Evolutionary conservation across 2,888 invertebrate species (phyloP), one percentile per base, ranked within the genome.

Genomic region (Gisinianus flammeolus): DNA sequence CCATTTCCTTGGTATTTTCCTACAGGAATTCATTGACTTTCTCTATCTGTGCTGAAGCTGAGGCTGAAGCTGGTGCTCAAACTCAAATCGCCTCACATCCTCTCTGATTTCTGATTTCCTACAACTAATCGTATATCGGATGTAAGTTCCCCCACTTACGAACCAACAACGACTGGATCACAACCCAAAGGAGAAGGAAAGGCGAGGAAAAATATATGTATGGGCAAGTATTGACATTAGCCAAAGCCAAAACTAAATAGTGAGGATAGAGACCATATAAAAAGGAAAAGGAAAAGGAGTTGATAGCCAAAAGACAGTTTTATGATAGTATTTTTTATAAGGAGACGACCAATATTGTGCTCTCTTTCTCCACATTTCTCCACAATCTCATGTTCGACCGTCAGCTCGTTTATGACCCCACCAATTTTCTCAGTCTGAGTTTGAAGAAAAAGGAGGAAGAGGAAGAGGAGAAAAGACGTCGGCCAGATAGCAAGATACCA

Each of bases 231-330:
- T n/a, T n/a, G n/a, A n/a, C n/a, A n/a, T n/a, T n/a, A n/a, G n/a
- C n/a, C 2, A 44, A 19, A 44, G 12, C 44, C 6, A 44, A 44
- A 44, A 44, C 44, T 19, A 44, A 44, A 16, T n/a, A n/a, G n/a
- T 44, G 44, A 44, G 44, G 2, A n/a, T n/a, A n/a, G n/a, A n/a
- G n/a, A n/a, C n/a, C n/a, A n/a, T n/a, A n/a, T n/a, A n/a, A n/a
- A n/a, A n/a, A n/a, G n/a, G n/a, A n/a, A n/a, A 54, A 54, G 54
- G n/a, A 5, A 16, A 54, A 54, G 24, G 26, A 58, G 22, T 58
- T 58, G 22, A 58, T 58, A n/a, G 56, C 26, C 62, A 62, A 22
- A 12, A 26, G 62, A 62, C 62, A 62, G 62, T 62, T 62, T 62
- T 62, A 62, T 62, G 56, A 58, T 8, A 2, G 2, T 58, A 62